Percentiles rank a stretch among this genome's conserved stretches.
Evolutionary conservation across 2,888 invertebrate genomes (phyloP).

Genomic region (Drosophila neonasuta): DNA sequence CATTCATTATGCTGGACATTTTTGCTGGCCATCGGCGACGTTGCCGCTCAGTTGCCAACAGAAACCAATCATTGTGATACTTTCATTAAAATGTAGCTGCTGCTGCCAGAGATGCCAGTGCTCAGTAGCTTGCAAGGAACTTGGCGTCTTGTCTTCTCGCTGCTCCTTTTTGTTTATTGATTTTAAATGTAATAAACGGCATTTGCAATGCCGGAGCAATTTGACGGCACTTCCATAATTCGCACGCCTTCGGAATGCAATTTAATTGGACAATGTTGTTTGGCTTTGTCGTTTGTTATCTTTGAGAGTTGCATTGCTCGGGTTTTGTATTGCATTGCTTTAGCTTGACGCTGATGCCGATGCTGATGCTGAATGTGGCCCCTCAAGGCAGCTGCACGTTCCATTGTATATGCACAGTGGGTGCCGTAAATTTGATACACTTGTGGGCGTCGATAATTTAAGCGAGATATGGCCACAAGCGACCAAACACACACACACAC

Average conservation of each 20-base stretch:
- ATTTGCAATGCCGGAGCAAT: slow-evolving; percentile 45
- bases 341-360: background rate
- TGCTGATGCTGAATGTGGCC: background rate
- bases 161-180: slow-evolving; percentile 58
- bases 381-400: slow-evolving; percentile 34
- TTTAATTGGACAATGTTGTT: slow-evolving; percentile 72
- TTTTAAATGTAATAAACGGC: slow-evolving; percentile 71
- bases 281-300: slow-evolving; percentile 61
- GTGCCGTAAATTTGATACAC: slow-evolving; percentile 71
- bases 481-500: slow-evolving; percentile 25
- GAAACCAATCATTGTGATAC: slow-evolving; percentile 79
- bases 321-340: background rate
- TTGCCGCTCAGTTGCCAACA: slow-evolving; percentile 66
- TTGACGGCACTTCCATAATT: slow-evolving; percentile 62
- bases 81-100: slow-evolving; percentile 71
- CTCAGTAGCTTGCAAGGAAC: background rate
- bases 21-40: slow-evolving; percentile 58
- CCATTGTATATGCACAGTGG: slow-evolving; percentile 52
- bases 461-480: slow-evolving; percentile 52
- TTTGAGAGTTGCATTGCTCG: slow-evolving; percentile 20
- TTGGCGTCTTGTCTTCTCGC: background rate
- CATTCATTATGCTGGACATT: slow-evolving; percentile 73
- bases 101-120: background rate
- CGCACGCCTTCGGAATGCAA: slow-evolving; percentile 62
- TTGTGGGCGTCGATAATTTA: slow-evolving; percentile 70